phyloP scores from a whole-genome alignment of 2,113 vertebrate species.

The Poeciliopsis prolifica region DNA sequence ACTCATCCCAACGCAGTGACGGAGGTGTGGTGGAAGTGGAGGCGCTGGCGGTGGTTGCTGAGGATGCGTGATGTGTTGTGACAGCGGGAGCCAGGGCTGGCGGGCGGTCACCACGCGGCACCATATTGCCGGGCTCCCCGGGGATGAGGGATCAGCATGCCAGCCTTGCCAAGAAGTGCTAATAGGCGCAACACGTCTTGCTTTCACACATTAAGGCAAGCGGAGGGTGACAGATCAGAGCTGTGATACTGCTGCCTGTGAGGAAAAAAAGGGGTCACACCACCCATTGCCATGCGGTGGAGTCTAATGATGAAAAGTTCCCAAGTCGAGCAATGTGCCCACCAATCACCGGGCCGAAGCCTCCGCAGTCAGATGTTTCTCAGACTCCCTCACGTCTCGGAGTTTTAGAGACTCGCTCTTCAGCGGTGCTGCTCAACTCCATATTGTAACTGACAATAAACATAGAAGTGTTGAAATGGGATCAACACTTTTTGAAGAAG shows the following conservation, averaged over 20 bases:
- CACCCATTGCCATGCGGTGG: constrained; percentile 65
- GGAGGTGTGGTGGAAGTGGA: constrained; percentile 63
- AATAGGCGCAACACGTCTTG: constrained; percentile 90
- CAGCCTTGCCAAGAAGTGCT: constrained; percentile 85
- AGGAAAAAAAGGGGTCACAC: constrained; percentile 71
- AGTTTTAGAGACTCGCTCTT: constrained; percentile 12
- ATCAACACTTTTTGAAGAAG: constrained; percentile 61
- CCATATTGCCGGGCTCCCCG: constrained; percentile 84
- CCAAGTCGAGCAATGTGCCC: constrained; percentile 54
- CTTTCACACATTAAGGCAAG: constrained; percentile 88
- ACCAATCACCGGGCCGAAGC: constrained; percentile 44
- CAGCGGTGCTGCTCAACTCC: constrained; percentile 43
- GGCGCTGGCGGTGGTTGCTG: constrained; percentile 54
- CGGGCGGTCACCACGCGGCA: constrained; percentile 79
- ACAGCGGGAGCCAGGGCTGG: constrained; percentile 80
- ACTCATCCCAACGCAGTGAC: constrained; percentile 50
- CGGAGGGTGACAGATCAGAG: constrained; percentile 85
- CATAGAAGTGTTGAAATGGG: constrained; percentile 56
- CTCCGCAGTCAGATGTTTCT: constrained; percentile 41
- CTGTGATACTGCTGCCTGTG: constrained; percentile 84
- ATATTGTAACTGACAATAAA: constrained; percentile 74
- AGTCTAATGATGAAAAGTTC: constrained; percentile 72
- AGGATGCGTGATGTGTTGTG: constrained; percentile 81
- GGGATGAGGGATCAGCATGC: constrained; percentile 82
- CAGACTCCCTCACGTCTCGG: constrained; percentile 20